These are phyloP conservation scores for Minunthozetes semirufus DNA, from an alignment of 2,888 invertebrate species.

Conservation along the genomic window DNA sequence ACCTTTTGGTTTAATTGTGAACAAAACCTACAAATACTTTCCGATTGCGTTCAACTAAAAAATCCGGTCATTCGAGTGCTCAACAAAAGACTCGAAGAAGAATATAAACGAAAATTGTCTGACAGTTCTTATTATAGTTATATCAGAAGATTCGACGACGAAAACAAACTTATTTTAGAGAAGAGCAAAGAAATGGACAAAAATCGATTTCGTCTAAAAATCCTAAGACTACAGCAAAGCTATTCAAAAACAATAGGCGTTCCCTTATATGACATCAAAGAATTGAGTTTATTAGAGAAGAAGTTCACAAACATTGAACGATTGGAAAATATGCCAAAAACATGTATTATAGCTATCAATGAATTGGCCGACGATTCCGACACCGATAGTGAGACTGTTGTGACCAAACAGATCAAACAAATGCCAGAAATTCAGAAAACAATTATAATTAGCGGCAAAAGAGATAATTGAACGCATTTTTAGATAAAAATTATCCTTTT, in stretches of 20 bases:
- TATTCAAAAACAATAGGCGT: conserved; percentile 2
- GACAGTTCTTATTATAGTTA: background rate
- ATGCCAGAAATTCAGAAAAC: background rate
- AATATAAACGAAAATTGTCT: background rate
- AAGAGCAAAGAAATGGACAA: background rate
- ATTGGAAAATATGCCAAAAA: background rate
- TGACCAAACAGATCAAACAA: background rate
- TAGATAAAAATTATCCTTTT: too few relatives aligned
- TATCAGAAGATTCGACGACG: background rate
- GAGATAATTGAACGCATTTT: too few relatives aligned
- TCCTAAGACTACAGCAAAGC: background rate
- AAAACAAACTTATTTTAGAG: background rate
- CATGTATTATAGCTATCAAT: conserved; percentile 2
- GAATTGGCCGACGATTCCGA: background rate
- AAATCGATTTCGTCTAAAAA: background rate
- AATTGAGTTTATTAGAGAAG: background rate
- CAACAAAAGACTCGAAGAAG: background rate
- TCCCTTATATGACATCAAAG: background rate
- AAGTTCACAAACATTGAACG: background rate
- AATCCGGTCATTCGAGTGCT: conserved; percentile 12
- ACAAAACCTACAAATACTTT: background rate
- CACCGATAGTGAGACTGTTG: background rate
- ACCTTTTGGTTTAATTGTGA: background rate
- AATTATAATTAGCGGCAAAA: conserved; percentile 15
- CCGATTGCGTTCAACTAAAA: background rate